A percentile compares a stretch with the other conserved stretches of the same genome.
phyloP scores from a whole-genome alignment of 2,113 vertebrate genomes.

The Mirounga angustirostris region DNA sequence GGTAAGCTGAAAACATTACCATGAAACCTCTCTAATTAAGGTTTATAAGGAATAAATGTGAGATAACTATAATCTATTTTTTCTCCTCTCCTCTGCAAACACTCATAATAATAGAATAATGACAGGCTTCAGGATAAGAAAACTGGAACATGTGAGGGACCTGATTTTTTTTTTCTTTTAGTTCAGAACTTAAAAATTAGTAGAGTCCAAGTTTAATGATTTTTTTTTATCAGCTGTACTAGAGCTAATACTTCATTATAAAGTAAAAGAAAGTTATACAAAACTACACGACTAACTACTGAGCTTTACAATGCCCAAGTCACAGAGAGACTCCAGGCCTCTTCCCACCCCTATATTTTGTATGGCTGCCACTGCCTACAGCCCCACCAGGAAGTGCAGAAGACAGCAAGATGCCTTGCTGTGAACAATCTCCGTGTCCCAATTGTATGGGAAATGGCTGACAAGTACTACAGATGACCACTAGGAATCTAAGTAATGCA shows the following conservation, averaged over 20 bases:
- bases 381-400: too few relatives aligned
- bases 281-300: neutral
- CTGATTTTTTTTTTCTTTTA: neutral
- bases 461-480: neutral
- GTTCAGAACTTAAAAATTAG: slow-evolving; percentile 49
- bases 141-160: neutral
- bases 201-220: neutral
- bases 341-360: neutral
- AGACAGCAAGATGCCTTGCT: neutral
- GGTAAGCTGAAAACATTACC: slow-evolving; percentile 40
- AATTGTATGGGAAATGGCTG: neutral
- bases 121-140: slow-evolving; percentile 56
- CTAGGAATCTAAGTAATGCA: neutral
- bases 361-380: neutral
- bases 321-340: neutral
- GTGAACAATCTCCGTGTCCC: neutral
- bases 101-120: slow-evolving; percentile 72
- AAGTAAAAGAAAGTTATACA: slow-evolving; percentile 41
- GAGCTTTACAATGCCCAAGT: neutral
- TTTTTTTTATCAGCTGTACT: neutral
- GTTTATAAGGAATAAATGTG: slow-evolving; percentile 47
- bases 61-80: slow-evolving; percentile 64
- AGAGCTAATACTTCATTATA: slow-evolving; percentile 26
- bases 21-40: slow-evolving; percentile 73
- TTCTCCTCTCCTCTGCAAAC: slow-evolving; percentile 20